These are phyloP conservation scores for Carollia perspicillata DNA, from an alignment of 2,113 vertebrate species.

Conservation along the genomic window DNA sequence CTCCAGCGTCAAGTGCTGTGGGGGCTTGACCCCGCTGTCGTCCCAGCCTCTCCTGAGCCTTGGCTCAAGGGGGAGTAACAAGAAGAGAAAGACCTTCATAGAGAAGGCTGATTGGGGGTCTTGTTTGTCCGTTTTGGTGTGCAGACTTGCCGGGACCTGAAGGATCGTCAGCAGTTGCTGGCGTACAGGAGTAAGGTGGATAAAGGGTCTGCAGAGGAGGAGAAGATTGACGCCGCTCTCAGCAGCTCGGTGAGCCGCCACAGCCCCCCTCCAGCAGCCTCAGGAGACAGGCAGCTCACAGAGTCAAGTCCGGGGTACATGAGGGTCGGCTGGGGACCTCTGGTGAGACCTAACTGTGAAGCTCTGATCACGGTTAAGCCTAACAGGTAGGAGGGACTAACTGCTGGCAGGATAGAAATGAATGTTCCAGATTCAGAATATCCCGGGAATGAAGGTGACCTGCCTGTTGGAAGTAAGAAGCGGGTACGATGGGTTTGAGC, in stretches of 20 bases:
- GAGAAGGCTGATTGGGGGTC: not conserved
- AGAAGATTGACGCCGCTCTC: conserved; percentile 90
- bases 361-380: not conserved
- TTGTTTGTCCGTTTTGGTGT: conserved; percentile 54
- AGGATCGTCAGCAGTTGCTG: conserved; percentile 91
- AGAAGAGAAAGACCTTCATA: not conserved
- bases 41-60: not conserved
- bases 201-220: conserved; percentile 87
- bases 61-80: not conserved
- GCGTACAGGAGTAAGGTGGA: conserved; percentile 90
- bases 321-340: not conserved
- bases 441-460: not conserved
- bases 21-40: not conserved
- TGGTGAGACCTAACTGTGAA: not conserved
- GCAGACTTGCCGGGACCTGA: conserved; percentile 92
- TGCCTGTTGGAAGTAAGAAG: not conserved
- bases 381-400: not conserved
- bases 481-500: not conserved
- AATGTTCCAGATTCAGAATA: not conserved
- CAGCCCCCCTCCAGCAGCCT: not conserved
- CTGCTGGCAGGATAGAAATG: not conserved
- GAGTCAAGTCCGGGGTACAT: not conserved
- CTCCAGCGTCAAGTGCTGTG: not conserved
- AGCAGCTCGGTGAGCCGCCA: conserved; percentile 83
- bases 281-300: not conserved